These are phyloP conservation scores for Cinara cedri DNA, from an alignment of 2,888 invertebrate genomes.

Conservation along the genomic window DNA sequence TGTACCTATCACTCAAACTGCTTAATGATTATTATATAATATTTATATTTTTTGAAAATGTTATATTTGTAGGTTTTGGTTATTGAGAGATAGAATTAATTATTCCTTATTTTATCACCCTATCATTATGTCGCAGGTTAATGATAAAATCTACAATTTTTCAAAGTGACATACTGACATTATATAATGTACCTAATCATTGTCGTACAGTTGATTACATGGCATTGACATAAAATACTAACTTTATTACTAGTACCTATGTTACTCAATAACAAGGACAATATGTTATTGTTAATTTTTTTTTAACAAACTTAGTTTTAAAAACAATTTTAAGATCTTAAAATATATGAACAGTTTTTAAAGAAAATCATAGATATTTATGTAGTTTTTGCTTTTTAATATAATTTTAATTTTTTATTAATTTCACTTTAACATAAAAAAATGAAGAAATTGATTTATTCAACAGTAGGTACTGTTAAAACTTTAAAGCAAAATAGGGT, in stretches of 20 bases:
- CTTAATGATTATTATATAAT: background rate
- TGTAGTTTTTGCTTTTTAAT: background rate
- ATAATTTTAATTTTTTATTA: background rate
- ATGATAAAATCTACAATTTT: background rate
- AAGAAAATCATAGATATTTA: background rate
- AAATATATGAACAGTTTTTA: background rate
- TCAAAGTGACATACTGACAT: background rate
- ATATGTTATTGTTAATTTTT: background rate
- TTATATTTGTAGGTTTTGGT: background rate
- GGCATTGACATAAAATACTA: constrained; percentile 8
- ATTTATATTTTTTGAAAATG: background rate
- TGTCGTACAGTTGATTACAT: background rate
- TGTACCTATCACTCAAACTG: background rate
- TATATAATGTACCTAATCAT: background rate
- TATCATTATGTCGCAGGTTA: background rate
- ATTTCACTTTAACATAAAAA: background rate
- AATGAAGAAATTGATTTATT: background rate
- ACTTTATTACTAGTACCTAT: background rate
- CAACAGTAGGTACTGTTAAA: background rate
- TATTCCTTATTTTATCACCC: constrained; percentile 4
- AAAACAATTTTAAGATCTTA: background rate
- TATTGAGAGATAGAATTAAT: background rate
- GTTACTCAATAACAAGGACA: background rate
- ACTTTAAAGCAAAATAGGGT: background rate
- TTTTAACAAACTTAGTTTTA: background rate